A percentile compares a stretch with the other conserved stretches of the same genome.
phyloP scores from a whole-genome alignment of 2,797 vertebrate species.

The Clarias laeviceps region DNA sequence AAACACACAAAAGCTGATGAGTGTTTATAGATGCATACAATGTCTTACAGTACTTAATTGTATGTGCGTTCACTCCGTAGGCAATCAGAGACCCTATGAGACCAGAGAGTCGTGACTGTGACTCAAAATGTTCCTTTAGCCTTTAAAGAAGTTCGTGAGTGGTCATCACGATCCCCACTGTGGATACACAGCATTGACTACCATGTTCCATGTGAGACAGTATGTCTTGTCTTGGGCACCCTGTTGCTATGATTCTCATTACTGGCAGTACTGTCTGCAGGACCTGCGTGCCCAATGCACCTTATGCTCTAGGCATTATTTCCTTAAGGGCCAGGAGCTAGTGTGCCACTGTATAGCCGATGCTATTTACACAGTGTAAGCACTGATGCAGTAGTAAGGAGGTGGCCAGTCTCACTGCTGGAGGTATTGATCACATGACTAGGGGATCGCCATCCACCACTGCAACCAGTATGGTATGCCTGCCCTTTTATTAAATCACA shows the following conservation, averaged over 20 bases:
- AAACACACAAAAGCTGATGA: conserved; percentile 35
- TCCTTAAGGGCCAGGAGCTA: neutral
- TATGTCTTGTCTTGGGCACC: neutral
- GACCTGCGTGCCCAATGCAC: neutral
- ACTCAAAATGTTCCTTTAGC: conserved; percentile 11
- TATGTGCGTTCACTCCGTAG: neutral
- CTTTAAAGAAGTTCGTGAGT: neutral
- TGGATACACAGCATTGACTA: neutral
- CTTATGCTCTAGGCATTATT: neutral
- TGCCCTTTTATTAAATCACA: neutral
- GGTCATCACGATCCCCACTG: neutral
- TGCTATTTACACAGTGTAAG: neutral
- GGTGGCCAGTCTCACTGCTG: neutral
- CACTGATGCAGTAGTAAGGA: neutral
- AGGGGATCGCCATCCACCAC: neutral
- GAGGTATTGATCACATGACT: neutral
- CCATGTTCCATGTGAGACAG: neutral
- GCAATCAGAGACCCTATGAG: neutral
- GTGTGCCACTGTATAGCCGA: neutral
- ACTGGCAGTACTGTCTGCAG: neutral
- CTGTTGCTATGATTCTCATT: conserved; percentile 22
- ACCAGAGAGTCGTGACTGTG: neutral
- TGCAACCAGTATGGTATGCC: neutral
- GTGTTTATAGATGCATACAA: conserved; percentile 24
- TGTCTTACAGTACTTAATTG: conserved; percentile 6